A percentile compares a stretch with the other conserved stretches of the same genome.
phyloP scores from a whole-genome alignment of 2,888 invertebrate genomes.

The Callosobruchus maculatus region DNA sequence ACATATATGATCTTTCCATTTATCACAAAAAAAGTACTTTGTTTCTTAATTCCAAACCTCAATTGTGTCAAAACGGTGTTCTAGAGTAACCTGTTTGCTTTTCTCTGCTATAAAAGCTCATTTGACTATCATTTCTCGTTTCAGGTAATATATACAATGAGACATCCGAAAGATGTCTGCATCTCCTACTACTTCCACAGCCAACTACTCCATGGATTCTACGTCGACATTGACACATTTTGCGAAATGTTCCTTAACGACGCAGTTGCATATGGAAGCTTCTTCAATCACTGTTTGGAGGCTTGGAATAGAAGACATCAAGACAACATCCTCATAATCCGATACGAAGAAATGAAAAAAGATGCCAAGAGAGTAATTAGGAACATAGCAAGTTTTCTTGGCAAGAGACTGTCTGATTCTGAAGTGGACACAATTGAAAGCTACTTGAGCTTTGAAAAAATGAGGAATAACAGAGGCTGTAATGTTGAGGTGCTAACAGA shows the following conservation, averaged over 20 bases:
- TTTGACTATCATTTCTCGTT: constrained; percentile 11
- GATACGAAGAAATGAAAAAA: constrained; percentile 78
- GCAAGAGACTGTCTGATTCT: constrained; percentile 61
- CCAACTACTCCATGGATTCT: constrained; percentile 62
- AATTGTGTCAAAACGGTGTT: too few species aligned
- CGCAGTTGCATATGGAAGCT: constrained; percentile 60
- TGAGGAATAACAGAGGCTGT: constrained; percentile 58
- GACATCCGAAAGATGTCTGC: constrained; percentile 88
- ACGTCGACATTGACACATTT: constrained; percentile 65
- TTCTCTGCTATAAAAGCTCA: neutral
- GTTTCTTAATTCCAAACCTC: too few species aligned
- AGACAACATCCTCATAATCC: constrained; percentile 71
- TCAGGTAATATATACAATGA: constrained; percentile 80
- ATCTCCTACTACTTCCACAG: constrained; percentile 88
- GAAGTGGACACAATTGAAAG: constrained; percentile 53
- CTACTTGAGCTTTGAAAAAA: constrained; percentile 44
- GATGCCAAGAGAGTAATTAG: constrained; percentile 58
- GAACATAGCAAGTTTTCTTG: constrained; percentile 70
- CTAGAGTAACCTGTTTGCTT: too few species aligned
- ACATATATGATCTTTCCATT: too few species aligned
- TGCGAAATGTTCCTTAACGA: constrained; percentile 69
- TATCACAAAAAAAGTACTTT: too few species aligned
- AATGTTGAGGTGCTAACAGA: constrained; percentile 51
- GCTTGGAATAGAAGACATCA: constrained; percentile 71
- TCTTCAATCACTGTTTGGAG: constrained; percentile 60